These are phyloP conservation scores for Colostygia pectinataria DNA, from an alignment of 2,888 invertebrate genomes.

Conservation along the genomic window DNA sequence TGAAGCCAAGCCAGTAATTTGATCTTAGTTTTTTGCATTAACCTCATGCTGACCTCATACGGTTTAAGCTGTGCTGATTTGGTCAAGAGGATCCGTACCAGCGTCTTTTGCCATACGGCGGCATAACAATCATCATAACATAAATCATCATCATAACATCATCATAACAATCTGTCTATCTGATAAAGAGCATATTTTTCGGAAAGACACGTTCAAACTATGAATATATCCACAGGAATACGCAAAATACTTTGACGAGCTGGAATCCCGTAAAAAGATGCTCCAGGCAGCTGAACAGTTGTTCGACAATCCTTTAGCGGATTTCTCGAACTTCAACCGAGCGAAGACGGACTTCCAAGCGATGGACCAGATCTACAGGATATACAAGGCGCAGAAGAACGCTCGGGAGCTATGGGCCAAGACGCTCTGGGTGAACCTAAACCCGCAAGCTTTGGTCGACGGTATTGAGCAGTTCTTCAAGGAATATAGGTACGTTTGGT, in stretches of 20 bases:
- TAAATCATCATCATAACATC: too few relatives aligned
- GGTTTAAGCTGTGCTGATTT: too few relatives aligned
- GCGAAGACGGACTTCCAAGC: slow-evolving; percentile 85
- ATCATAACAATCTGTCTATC: too few relatives aligned
- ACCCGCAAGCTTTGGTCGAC: slow-evolving; percentile 91
- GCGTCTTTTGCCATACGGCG: too few relatives aligned
- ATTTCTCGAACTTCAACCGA: slow-evolving; percentile 89
- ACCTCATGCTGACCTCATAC: too few relatives aligned
- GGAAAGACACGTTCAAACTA: too few relatives aligned
- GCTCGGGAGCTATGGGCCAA: slow-evolving; percentile 92
- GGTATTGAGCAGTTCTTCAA: slow-evolving; percentile 93
- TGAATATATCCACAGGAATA: too few relatives aligned
- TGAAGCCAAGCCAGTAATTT: too few relatives aligned
- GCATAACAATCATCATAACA: too few relatives aligned
- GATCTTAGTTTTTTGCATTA: too few relatives aligned
- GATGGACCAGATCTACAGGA: slow-evolving; percentile 88
- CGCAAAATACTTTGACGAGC: slow-evolving; percentile 83
- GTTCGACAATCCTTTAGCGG: slow-evolving; percentile 93
- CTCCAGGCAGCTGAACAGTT: slow-evolving; percentile 88
- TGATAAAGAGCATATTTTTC: neutral
- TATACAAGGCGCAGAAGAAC: slow-evolving; percentile 90
- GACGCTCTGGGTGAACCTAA: slow-evolving; percentile 93
- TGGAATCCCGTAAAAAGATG: slow-evolving; percentile 85
- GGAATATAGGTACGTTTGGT: slow-evolving; percentile 81
- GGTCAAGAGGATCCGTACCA: too few relatives aligned